phyloP scores from a whole-genome alignment of 2,113 vertebrate genomes.

The Oceanites oceanicus region DNA sequence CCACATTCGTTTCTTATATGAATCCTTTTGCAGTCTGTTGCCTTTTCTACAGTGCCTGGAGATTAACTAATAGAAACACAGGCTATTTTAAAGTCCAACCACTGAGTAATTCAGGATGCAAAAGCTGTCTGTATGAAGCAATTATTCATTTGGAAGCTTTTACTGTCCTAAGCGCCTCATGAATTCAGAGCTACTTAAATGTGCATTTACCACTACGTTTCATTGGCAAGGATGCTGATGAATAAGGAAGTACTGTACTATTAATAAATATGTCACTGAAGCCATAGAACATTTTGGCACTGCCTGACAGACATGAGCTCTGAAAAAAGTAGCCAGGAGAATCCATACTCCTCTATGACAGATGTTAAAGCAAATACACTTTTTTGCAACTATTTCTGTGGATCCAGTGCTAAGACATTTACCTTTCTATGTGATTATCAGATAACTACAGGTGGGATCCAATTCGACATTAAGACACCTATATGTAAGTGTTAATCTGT shows the following conservation, averaged over 20 bases:
- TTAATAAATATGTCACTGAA: not conserved
- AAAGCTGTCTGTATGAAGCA: conserved; percentile 31
- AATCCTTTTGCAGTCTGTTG: not conserved
- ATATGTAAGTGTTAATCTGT: not conserved
- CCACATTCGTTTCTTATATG: not conserved
- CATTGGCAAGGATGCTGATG: not conserved
- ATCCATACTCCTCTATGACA: not conserved
- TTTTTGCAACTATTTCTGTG: not conserved
- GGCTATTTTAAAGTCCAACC: not conserved
- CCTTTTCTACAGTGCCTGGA: not conserved
- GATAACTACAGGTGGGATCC: not conserved
- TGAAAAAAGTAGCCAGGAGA: not conserved
- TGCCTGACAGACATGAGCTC: not conserved
- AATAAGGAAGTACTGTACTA: not conserved
- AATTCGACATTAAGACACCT: not conserved
- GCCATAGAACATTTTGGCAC: not conserved
- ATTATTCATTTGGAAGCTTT: conserved; percentile 56
- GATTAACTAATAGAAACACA: conserved; percentile 35
- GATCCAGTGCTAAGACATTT: not conserved
- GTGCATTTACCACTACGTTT: conserved; percentile 11
- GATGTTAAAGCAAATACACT: not conserved
- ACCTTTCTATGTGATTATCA: not conserved
- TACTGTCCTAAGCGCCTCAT: conserved; percentile 35
- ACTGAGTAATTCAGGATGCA: conserved; percentile 3
- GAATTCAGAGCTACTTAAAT: conserved; percentile 54